Conservation (phyloP, 2,888 invertebrate species). For the Morpho achilles region DNA sequence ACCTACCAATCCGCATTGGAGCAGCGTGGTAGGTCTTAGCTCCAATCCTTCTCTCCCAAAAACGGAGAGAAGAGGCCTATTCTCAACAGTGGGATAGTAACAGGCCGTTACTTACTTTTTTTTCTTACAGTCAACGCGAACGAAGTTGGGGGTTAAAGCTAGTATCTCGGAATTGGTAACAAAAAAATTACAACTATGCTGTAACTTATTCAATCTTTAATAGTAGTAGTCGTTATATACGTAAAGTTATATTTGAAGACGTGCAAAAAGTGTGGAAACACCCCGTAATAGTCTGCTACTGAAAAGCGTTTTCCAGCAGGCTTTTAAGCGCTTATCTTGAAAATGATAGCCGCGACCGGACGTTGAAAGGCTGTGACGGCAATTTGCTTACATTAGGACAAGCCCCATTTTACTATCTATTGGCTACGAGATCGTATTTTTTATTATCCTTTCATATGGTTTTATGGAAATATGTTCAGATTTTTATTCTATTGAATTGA, state of each 20-base stretch:
- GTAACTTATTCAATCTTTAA: no score
- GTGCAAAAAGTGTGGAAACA: slow-evolving; percentile 63
- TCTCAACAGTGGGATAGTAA: no score
- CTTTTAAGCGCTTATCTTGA: slow-evolving; percentile 79
- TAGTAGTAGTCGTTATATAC: slow-evolving; percentile 26
- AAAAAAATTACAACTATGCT: no score
- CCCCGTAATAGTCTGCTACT: slow-evolving; percentile 62
- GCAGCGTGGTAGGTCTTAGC: no score
- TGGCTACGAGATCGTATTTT: slow-evolving; percentile 21
- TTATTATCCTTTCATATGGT: slow-evolving; percentile 23
- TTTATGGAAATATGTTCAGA: slow-evolving; percentile 18
- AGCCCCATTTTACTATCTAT: slow-evolving; percentile 49
- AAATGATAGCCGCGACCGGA: slow-evolving; percentile 75
- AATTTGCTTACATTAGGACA: slow-evolving; percentile 78
- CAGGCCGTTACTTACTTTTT: no score
- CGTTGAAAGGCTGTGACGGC: slow-evolving; percentile 74
- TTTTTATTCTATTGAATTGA: slow-evolving; percentile 19
- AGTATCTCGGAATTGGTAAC: no score
- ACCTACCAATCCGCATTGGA: no score
- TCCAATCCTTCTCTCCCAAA: no score
- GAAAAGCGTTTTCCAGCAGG: slow-evolving; percentile 71
- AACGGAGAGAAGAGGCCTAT: no score
- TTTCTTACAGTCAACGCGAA: no score
- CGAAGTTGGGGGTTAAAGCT: no score
- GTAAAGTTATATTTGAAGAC: slow-evolving; percentile 37